These are phyloP conservation scores for Eudorcas thomsonii DNA, from an alignment of 2,113 vertebrate genomes.

Conservation along the genomic window DNA sequence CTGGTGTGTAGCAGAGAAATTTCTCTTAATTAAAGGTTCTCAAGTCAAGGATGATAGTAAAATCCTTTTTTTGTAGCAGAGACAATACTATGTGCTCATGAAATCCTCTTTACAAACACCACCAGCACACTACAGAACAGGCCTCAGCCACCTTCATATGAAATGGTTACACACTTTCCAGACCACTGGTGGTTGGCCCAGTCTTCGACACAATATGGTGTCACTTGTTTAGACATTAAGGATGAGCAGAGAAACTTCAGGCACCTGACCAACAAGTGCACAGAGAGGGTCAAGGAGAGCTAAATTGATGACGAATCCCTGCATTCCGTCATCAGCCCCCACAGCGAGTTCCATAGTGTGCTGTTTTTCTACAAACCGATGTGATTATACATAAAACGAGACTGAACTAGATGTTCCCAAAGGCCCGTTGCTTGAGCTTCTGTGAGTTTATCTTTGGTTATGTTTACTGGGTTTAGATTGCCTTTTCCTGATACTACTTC, in stretches of 20 bases:
- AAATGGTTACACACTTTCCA: fast-evolving
- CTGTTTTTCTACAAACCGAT: neutral
- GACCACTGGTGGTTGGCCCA: neutral
- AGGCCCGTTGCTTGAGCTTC: neutral
- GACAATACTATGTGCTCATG: neutral
- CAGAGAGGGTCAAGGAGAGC: neutral
- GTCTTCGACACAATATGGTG: neutral
- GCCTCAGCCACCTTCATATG: fast-evolving
- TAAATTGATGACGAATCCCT: neutral
- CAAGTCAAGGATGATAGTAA: neutral
- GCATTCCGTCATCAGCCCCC: neutral
- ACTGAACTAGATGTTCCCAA: neutral
- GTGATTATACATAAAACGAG: neutral
- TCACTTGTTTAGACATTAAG: neutral
- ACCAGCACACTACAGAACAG: fast-evolving
- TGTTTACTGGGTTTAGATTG: neutral
- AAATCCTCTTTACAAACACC: neutral
- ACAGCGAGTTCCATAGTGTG: neutral
- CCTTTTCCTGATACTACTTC: neutral
- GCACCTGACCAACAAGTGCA: neutral
- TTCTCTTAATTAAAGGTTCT: neutral
- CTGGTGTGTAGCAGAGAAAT: neutral
- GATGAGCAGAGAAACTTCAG: neutral
- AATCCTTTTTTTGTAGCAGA: neutral
- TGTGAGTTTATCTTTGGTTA: neutral